Evolutionary conservation across 2,888 invertebrate species (phyloP), one percentile per base, ranked within the genome.

Genomic region (Tolmerus cingulatus): DNA sequence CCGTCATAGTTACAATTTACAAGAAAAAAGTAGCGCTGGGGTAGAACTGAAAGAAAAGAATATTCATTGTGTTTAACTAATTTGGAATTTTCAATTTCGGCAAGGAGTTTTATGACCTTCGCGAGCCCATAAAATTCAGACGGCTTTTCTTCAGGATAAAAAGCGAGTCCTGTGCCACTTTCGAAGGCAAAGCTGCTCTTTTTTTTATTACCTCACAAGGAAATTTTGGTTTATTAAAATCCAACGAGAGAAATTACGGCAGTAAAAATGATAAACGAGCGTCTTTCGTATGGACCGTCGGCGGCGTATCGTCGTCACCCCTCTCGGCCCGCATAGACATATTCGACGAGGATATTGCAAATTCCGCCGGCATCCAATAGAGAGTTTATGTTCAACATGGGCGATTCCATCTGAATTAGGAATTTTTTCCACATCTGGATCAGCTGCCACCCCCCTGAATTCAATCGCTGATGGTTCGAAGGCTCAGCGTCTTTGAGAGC

Each of bases 181-280:
- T 43, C 1, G 43, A 46, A 5, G 40, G 78, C 40, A 78, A 19
- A 14, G 12, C 78, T 46, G 46, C 43, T 79, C 51, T 78, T 43
- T 51, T 79, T 82, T 66, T 82, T 82, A 57, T 82, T 82, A 82
- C 34, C 66, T 27, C 57, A 57, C 66, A 55, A 82, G 82, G 37
- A 82, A 82, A 57, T 82, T 46, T 82, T 57, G 82, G 82, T 82
- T 82, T 82, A 82, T 82, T 82, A 82, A 82, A 82, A 82, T 57
- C 82, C 37, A 82, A 34, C 40, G 82, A 82, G 82, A 82, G 82
- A 82, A 82, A 82, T 82, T 82, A 57, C 82, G 66, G 82, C 82
- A 57, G 82, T 82, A 82, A 82, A 82, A 82, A 82, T 82, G 82
- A 82, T 82, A 66, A 66, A 82, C 82, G 82, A 82, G 37, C 57